These are phyloP conservation scores for Morpho deidamia DNA, from an alignment of 2,888 invertebrate genomes.

Conservation along the genomic window DNA sequence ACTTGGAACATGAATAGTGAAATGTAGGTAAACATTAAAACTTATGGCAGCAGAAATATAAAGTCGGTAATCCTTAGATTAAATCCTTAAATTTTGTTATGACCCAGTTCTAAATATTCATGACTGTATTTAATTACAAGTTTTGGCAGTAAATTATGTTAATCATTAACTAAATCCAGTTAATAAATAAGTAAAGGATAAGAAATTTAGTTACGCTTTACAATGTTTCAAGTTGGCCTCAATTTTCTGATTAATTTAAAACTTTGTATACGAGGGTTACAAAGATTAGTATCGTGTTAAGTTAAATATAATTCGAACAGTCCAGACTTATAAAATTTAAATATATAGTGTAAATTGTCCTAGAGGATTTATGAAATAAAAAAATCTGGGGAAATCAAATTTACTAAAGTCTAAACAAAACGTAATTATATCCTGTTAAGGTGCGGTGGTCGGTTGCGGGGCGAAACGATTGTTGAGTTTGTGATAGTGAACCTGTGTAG, in stretches of 20 bases:
- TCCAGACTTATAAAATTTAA: background rate
- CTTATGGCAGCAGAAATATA: too few species aligned
- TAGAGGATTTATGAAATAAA: background rate
- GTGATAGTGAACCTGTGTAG: too few species aligned
- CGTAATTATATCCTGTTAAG: too few species aligned
- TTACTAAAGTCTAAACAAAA: too few species aligned
- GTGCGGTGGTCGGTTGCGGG: too few species aligned
- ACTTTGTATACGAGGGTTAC: conserved; percentile 37
- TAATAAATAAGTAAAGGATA: conserved; percentile 3
- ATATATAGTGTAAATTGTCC: too few species aligned
- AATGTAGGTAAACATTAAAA: too few species aligned
- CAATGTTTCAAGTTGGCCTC: conserved; percentile 46
- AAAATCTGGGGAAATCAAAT: too few species aligned
- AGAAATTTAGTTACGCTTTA: conserved; percentile 25
- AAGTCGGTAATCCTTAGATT: too few species aligned
- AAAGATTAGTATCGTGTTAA: conserved; percentile 36
- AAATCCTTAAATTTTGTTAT: too few species aligned
- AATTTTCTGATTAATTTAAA: conserved; percentile 58
- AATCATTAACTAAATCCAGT: background rate
- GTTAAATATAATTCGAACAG: background rate
- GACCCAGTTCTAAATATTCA: background rate
- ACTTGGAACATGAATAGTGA: too few species aligned
- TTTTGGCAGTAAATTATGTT: background rate
- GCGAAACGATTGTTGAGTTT: too few species aligned
- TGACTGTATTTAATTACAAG: background rate